Conservation (phyloP, 2,888 invertebrate genomes). For the Geotrupes spiniger region DNA sequence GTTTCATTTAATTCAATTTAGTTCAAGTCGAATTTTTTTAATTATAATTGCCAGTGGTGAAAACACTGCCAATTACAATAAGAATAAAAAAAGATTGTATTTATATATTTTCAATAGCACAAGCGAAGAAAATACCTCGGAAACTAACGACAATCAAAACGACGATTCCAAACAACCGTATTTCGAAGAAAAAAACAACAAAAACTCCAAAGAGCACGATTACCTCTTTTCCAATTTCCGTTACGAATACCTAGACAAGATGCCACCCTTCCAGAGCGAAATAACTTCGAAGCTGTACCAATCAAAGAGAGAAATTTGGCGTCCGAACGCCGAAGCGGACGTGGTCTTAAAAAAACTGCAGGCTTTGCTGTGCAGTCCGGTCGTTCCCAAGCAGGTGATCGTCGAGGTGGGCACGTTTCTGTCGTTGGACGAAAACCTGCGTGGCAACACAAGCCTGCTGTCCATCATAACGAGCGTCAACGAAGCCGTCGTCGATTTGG, state of each 20-base stretch:
- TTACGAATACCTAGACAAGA: slow-evolving; percentile 52
- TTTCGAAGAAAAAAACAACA: slow-evolving; percentile 29
- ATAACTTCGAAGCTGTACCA: slow-evolving; percentile 43
- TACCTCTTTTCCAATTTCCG: slow-evolving; percentile 51
- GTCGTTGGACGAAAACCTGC: slow-evolving; percentile 54
- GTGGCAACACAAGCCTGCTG: slow-evolving; percentile 56
- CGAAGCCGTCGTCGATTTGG: slow-evolving; percentile 55
- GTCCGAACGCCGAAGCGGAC: slow-evolving; percentile 38
- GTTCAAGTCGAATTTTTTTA: too few relatives aligned
- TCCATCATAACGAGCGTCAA: slow-evolving; percentile 52
- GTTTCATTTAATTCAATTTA: too few relatives aligned
- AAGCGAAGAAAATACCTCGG: too few relatives aligned
- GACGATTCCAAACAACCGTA: slow-evolving; percentile 29
- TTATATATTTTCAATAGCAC: too few relatives aligned
- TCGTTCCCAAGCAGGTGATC: slow-evolving; percentile 55
- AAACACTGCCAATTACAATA: too few relatives aligned
- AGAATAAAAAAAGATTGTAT: too few relatives aligned
- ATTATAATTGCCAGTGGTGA: too few relatives aligned
- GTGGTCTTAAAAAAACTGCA: slow-evolving; percentile 49
- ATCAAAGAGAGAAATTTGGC: slow-evolving; percentile 15
- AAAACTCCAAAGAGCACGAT: slow-evolving; percentile 36
- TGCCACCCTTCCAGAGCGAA: slow-evolving; percentile 52
- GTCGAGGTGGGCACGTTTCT: slow-evolving; percentile 63
- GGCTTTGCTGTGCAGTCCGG: slow-evolving; percentile 58
- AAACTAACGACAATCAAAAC: not conserved